Conservation (phyloP, 2,888 invertebrate genomes). For the Drosophila trichaetosa region DNA sequence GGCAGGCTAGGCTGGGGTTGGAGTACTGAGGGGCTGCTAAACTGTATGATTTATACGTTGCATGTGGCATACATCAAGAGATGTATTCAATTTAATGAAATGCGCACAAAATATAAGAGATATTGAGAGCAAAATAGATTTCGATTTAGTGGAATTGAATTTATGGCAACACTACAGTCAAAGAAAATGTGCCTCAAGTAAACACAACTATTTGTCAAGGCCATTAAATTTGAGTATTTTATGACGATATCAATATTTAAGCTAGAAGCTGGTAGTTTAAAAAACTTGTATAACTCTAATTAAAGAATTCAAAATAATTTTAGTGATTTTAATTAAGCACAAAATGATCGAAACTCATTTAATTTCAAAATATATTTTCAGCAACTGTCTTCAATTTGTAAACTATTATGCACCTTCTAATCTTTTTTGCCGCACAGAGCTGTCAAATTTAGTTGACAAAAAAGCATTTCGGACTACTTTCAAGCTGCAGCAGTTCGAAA, state of each 20-base stretch:
- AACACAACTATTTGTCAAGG: not conserved
- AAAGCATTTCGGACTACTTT: not conserved
- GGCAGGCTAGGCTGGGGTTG: not conserved
- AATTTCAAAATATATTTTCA: not conserved
- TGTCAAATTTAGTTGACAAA: not conserved
- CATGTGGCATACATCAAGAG: not conserved
- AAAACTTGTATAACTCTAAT: not conserved
- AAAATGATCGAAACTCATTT: not conserved
- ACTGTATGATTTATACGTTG: constrained; percentile 26
- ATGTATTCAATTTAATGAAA: constrained; percentile 6
- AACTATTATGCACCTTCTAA: not conserved
- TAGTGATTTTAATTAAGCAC: no score
- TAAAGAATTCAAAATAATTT: rapidly evolving
- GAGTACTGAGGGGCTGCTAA: not conserved
- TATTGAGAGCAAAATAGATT: not conserved
- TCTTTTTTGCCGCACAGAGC: not conserved
- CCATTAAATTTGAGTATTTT: no score
- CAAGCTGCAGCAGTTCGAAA: not conserved
- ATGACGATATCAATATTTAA: not conserved
- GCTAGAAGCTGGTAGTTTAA: no score
- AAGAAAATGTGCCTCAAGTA: not conserved
- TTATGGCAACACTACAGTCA: not conserved
- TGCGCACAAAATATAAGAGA: not conserved
- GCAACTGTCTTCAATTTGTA: not conserved
- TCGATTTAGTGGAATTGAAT: not conserved